Conservation (phyloP, 2,113 vertebrate species). For the Chunga burmeisteri region DNA sequence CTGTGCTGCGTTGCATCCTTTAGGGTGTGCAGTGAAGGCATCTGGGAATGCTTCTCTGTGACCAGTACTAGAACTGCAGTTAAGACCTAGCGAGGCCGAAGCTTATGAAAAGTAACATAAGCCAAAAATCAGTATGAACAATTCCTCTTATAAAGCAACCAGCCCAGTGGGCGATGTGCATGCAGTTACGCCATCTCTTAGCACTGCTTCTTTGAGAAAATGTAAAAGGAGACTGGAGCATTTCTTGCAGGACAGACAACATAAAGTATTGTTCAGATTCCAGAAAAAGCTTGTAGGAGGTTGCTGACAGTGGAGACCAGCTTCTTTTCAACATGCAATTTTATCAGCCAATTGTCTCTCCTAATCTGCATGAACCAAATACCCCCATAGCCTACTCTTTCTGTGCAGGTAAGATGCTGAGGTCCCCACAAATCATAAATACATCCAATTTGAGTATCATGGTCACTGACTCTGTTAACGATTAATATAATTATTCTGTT, state of each 20-base stretch:
- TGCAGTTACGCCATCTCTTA: neutral
- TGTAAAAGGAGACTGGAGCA: neutral
- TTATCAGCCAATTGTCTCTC: neutral
- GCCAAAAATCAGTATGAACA: neutral
- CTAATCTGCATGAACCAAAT: neutral
- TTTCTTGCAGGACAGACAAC: neutral
- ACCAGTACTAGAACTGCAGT: neutral
- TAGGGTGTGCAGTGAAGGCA: neutral
- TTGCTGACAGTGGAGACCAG: neutral
- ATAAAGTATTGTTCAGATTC: neutral
- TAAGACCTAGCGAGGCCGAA: neutral
- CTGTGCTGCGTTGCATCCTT: neutral
- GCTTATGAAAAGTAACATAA: neutral
- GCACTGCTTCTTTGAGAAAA: neutral
- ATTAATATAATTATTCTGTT: neutral
- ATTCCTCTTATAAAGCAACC: neutral
- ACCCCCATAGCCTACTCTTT: neutral
- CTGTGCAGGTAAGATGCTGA: neutral
- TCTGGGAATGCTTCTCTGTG: neutral
- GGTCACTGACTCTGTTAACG: neutral
- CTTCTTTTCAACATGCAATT: neutral
- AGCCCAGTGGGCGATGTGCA: neutral
- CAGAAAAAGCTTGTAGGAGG: neutral
- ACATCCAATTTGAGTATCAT: neutral
- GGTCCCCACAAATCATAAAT: neutral